phyloP scores from a whole-genome alignment of 1,140 invertebrate species.

The Heliconius hermathena region DNA sequence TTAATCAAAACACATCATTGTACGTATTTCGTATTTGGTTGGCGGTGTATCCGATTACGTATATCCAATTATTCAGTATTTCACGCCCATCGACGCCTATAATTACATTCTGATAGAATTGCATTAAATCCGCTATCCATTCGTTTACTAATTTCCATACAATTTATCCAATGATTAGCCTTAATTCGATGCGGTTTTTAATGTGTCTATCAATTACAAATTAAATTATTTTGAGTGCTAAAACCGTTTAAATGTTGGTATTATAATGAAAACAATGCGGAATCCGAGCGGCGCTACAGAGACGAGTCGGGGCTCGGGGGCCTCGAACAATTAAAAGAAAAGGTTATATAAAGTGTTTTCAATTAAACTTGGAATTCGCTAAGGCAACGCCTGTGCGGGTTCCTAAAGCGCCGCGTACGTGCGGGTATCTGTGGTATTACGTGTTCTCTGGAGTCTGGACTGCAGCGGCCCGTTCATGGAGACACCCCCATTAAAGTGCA shows the following conservation, averaged over 20 bases:
- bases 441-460: slow-evolving; percentile 40
- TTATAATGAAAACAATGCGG: slow-evolving; percentile 44
- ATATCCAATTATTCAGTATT: slow-evolving; percentile 77
- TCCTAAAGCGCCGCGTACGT: slow-evolving; percentile 55
- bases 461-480: slow-evolving; percentile 48
- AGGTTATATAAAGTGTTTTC: slow-evolving; percentile 69
- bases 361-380: slow-evolving; percentile 73
- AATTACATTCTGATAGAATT: slow-evolving; percentile 78
- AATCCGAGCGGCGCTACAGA: slow-evolving; percentile 34
- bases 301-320: slow-evolving; percentile 45
- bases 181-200: slow-evolving; percentile 57
- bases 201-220: slow-evolving; percentile 45
- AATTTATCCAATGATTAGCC: slow-evolving; percentile 76
- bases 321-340: slow-evolving; percentile 72
- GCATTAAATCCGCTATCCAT: slow-evolving; percentile 69
- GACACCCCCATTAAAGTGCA: slow-evolving; percentile 62
- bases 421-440: slow-evolving; percentile 61
- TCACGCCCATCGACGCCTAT: slow-evolving; percentile 74
- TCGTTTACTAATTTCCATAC: slow-evolving; percentile 72
- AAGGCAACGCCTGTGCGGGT: slow-evolving; percentile 53
- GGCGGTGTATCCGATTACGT: slow-evolving; percentile 63
- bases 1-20: slow-evolving; percentile 49
- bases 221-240: slow-evolving; percentile 45
- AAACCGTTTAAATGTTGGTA: slow-evolving; percentile 41
- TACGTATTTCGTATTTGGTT: slow-evolving; percentile 50